Conservation (phyloP, 2,888 invertebrate species). For the Ophion obscuratus region DNA sequence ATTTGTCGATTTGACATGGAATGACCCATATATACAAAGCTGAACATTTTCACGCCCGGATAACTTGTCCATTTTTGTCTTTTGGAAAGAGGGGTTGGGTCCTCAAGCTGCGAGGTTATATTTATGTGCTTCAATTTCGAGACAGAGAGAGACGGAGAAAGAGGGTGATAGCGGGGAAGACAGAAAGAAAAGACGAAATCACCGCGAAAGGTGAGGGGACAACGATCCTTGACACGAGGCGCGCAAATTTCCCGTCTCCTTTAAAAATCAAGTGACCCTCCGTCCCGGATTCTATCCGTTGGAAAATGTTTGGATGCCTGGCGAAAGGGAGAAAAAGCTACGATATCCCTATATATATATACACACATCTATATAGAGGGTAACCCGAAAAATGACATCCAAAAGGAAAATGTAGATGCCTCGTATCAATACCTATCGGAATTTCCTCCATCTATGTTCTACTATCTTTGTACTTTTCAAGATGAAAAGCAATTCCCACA, state of each 20-base stretch:
- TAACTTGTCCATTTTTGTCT: neutral
- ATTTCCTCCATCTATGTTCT: neutral
- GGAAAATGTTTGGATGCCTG: conserved; percentile 30
- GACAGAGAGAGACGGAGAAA: neutral
- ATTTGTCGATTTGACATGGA: no score
- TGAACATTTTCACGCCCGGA: neutral
- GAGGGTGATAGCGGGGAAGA: neutral
- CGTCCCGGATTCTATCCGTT: conserved; percentile 37
- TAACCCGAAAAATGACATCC: neutral
- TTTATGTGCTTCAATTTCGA: neutral
- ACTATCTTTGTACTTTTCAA: neutral
- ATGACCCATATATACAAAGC: no score
- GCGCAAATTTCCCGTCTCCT: conserved; percentile 48
- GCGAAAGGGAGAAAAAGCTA: neutral
- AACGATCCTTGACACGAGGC: conserved; percentile 40
- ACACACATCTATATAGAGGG: neutral
- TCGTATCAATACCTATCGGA: neutral
- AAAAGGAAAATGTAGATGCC: neutral
- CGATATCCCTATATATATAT: no score
- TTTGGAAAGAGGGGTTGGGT: neutral
- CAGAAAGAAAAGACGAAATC: conserved; percentile 19
- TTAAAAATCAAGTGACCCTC: conserved; percentile 56
- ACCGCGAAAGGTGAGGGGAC: conserved; percentile 7
- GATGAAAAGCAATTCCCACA: no score
- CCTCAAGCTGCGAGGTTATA: neutral